Base-by-base conservation (phyloP, 2,888 invertebrate genomes). In the Polyommatus icarus region DNA sequence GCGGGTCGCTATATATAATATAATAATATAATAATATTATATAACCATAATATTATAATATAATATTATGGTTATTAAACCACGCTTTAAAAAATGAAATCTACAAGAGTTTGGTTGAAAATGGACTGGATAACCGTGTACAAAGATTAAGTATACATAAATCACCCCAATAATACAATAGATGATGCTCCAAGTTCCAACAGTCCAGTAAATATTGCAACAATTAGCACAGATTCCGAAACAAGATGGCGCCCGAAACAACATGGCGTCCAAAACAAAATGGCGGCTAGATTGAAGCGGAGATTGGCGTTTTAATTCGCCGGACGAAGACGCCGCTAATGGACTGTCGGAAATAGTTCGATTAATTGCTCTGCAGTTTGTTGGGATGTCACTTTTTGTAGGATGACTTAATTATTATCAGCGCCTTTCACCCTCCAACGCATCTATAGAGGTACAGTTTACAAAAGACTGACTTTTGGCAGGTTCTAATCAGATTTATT, bases 311-410 rank as follows among this genome's bases (percentile, higher is more conserved):
- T 73, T 72, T 46, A 73, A 73, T 73, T 46, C 40, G 20, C 73
- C 40, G 73, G 40, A 73, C 73, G 46, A 73, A 73, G 73, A 40
- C 73, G 40, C n/a, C 36, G 46, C 40, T 73, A 73, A 73, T 73
- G 73, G 73, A 73, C 73, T 73, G 73, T 73, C 73, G 73, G 40
- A 73, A 40, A 73, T 73, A 6, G 73, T 40, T 73, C 73, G 73
- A 73, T 73, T 73, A 73, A 73, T 73, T 73, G 46, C 73, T 40
- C 73, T 73, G n/a, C 73, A 46, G 40, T 73, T 73, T 18, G 20
- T 73, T 73, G 1, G 36, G 36, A 36, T 40, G 73, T 73, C 20
- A 73, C 40, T 73, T 73, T 73, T 73, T 73, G 73, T 73, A 40
- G 72, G 73, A 40, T 40, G 12, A 73, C 3, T 40, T 73, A n/a